Evolutionary conservation across 2,888 invertebrate genomes (phyloP).

Genomic region (Panzeria rudis): DNA sequence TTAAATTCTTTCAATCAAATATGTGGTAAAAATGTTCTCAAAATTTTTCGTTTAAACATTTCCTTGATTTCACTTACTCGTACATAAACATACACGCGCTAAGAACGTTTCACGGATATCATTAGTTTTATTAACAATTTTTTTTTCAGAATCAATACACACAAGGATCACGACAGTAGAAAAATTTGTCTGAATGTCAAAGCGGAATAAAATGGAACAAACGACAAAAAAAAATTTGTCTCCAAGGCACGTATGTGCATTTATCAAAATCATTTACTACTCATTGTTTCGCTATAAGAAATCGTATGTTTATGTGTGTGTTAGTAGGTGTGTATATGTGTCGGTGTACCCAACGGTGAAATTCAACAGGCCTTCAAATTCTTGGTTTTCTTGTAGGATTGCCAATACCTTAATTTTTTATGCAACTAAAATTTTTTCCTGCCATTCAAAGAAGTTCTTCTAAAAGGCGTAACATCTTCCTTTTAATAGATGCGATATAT

Average conservation of each 20-base stretch:
- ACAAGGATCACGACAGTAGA: constrained; percentile 15
- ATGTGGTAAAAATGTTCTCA: not conserved
- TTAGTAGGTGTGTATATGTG: not conserved
- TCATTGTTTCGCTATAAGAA: constrained; percentile 62
- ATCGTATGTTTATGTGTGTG: constrained; percentile 45
- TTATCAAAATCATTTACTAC: constrained; percentile 72
- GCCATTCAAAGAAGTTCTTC: too few species aligned
- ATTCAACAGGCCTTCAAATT: too few species aligned
- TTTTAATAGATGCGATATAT: too few species aligned
- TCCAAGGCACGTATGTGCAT: constrained; percentile 71
- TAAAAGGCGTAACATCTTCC: too few species aligned
- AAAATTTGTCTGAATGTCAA: constrained; percentile 47
- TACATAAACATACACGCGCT: not conserved
- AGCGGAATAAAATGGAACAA: constrained; percentile 22
- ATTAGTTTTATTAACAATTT: constrained; percentile 53
- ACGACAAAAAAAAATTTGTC: constrained; percentile 33
- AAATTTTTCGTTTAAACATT: not conserved
- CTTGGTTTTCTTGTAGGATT: too few species aligned
- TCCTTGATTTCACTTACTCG: constrained; percentile 5
- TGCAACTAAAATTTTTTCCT: too few species aligned
- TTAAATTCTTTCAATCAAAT: not conserved
- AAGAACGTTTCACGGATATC: constrained; percentile 59
- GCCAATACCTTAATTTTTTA: too few species aligned
- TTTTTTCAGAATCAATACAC: not conserved
- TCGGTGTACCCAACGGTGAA: too few species aligned